Evolutionary conservation across 1,140 invertebrate genomes (phyloP).

Genomic region (Chymomyza costata): DNA sequence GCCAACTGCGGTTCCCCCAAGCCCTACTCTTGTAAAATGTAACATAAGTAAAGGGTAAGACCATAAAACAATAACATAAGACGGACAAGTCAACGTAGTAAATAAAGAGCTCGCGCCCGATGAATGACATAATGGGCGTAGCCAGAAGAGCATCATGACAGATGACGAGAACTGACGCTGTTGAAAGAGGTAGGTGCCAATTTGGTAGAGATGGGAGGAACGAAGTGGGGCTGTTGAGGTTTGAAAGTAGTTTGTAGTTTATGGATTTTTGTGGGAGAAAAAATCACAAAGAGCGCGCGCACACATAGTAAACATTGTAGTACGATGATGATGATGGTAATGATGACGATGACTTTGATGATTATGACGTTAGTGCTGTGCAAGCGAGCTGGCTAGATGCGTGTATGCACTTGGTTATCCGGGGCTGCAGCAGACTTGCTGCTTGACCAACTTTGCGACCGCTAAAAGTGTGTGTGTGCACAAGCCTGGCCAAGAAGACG

Average conservation of each 20-base stretch:
- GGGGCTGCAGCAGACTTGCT: not conserved
- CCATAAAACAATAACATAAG: no score
- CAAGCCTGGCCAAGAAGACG: not conserved
- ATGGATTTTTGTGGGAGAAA: conserved; percentile 68
- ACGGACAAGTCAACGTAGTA: no score
- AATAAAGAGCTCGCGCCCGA: no score
- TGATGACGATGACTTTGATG: no score
- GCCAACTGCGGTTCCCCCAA: no score
- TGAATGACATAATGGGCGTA: conserved; percentile 66
- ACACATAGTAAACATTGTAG: conserved; percentile 71
- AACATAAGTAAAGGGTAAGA: no score
- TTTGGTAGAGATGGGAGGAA: not conserved
- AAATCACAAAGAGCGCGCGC: no score
- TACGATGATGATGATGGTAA: conserved; percentile 54
- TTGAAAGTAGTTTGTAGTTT: conserved; percentile 68
- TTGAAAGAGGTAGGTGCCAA: not conserved
- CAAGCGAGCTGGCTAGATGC: conserved; percentile 22
- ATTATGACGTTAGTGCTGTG: no score
- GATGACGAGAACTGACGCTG: conserved; percentile 7
- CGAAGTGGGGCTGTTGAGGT: not conserved
- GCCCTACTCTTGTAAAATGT: no score
- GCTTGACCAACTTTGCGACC: conserved; percentile 26
- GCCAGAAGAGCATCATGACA: conserved; percentile 17
- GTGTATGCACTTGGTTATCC: no score
- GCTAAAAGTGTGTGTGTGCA: no score